phyloP scores from a whole-genome alignment of 2,888 invertebrate genomes.

The Eretmocerus hayati region DNA sequence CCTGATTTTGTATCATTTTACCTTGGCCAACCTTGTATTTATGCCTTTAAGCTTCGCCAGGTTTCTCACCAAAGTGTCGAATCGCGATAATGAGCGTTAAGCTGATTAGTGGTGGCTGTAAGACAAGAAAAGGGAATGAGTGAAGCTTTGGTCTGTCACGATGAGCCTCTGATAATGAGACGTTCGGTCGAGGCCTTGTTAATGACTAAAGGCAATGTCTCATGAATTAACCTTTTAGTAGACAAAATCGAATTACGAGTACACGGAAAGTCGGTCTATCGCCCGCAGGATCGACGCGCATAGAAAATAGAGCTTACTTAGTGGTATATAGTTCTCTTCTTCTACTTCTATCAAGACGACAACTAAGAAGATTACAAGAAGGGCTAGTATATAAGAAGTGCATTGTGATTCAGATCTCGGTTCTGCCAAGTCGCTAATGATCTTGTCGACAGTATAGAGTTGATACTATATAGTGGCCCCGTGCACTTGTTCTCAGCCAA shows the following conservation, averaged over 20 bases:
- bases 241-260: no score
- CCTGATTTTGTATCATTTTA: no score
- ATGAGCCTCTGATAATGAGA: no score
- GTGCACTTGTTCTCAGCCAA: slow-evolving; percentile 47
- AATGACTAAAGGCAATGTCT: no score
- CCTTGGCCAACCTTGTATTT: no score
- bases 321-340: slow-evolving; percentile 9
- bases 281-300: slow-evolving; percentile 31
- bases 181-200: no score
- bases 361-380: slow-evolving; percentile 25
- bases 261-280: slow-evolving; percentile 12
- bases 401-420: slow-evolving; percentile 47
- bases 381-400: slow-evolving; percentile 36
- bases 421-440: slow-evolving; percentile 41
- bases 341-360: slow-evolving; percentile 8
- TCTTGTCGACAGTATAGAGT: slow-evolving; percentile 29
- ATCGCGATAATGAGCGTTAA: no score
- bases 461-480: no score
- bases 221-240: no score
- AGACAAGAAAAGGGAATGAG: background rate
- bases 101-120: background rate
- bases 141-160: no score
- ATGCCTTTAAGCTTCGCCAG: no score
- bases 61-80: no score
- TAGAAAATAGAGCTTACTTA: slow-evolving; percentile 33